Evolutionary conservation across 2,888 invertebrate genomes (phyloP).

Genomic region (Hoplodrina blanda): DNA sequence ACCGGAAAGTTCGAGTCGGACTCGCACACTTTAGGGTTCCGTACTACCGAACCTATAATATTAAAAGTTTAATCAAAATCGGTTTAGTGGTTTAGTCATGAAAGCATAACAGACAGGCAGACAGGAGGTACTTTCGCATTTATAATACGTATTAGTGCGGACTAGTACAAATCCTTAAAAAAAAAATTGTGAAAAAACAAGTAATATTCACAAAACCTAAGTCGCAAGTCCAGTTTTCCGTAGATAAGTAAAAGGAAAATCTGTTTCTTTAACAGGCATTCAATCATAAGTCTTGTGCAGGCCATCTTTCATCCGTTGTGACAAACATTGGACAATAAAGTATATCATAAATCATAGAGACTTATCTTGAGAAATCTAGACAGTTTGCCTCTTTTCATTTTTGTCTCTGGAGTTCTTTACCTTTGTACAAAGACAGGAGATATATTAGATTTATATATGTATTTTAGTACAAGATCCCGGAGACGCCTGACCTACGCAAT

Average conservation of each 20-base stretch:
- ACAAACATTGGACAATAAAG: conserved; percentile 78
- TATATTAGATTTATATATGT: conserved; percentile 44
- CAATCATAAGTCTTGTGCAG: conserved; percentile 63
- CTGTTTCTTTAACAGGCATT: conserved; percentile 57
- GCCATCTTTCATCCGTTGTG: conserved; percentile 72
- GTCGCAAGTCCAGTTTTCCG: neutral
- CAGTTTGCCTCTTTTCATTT: conserved; percentile 64
- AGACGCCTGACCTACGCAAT: too few species aligned
- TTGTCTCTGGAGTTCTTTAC: conserved; percentile 54
- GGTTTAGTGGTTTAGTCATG: too few species aligned
- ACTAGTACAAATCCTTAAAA: too few species aligned
- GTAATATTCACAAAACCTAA: neutral
- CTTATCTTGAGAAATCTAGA: conserved; percentile 72
- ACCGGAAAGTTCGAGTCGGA: too few species aligned
- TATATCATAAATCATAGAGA: conserved; percentile 76
- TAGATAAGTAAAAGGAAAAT: conserved; percentile 41
- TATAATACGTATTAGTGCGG: too few species aligned
- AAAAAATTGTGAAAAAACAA: too few species aligned
- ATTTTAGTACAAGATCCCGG: neutral
- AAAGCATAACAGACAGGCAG: too few species aligned
- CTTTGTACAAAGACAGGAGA: conserved; percentile 19
- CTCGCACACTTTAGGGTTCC: too few species aligned
- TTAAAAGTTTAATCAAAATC: too few species aligned
- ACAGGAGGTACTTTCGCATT: too few species aligned
- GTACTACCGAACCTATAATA: too few species aligned